phyloP scores from a whole-genome alignment of 1,140 invertebrate species.

The Drosophila micromelanica region DNA sequence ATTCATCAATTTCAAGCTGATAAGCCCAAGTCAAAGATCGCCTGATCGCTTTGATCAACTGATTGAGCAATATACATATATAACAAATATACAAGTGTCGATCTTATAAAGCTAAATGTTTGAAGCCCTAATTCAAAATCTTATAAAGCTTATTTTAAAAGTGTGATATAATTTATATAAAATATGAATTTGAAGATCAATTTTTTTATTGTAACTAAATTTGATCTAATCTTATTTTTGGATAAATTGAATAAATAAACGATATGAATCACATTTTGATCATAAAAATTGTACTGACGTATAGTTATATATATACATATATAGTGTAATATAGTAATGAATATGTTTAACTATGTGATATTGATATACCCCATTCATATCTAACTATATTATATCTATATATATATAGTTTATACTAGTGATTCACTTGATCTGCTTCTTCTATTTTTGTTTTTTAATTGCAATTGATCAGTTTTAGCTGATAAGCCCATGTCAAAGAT shows the following conservation, averaged over 20 bases:
- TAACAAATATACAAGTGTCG: not conserved
- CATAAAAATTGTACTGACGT: too few relatives aligned
- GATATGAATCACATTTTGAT: too few relatives aligned
- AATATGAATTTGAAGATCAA: too few relatives aligned
- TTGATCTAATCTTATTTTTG: too few relatives aligned
- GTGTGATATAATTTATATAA: too few relatives aligned
- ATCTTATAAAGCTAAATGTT: too few relatives aligned
- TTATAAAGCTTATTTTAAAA: too few relatives aligned
- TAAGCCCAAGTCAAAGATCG: constrained; percentile 9
- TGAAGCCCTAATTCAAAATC: too few relatives aligned
- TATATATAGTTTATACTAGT: not conserved
- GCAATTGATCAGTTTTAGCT: constrained; percentile 1
- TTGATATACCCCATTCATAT: too few relatives aligned
- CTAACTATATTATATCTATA: not conserved
- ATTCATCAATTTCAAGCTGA: constrained; percentile 6
- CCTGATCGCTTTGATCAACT: constrained; percentile 4
- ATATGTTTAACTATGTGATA: too few relatives aligned
- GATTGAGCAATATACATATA: constrained; percentile 2
- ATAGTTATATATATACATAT: too few relatives aligned
- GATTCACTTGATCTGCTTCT: constrained; percentile 2
- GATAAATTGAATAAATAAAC: too few relatives aligned
- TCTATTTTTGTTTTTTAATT: not conserved
- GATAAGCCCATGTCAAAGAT: constrained; percentile 11
- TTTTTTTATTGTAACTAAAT: not conserved
- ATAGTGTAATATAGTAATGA: not conserved